These are phyloP conservation scores for Acrocyrtus sp. DNA, from an alignment of 2,888 invertebrate genomes.

Conservation along the genomic window DNA sequence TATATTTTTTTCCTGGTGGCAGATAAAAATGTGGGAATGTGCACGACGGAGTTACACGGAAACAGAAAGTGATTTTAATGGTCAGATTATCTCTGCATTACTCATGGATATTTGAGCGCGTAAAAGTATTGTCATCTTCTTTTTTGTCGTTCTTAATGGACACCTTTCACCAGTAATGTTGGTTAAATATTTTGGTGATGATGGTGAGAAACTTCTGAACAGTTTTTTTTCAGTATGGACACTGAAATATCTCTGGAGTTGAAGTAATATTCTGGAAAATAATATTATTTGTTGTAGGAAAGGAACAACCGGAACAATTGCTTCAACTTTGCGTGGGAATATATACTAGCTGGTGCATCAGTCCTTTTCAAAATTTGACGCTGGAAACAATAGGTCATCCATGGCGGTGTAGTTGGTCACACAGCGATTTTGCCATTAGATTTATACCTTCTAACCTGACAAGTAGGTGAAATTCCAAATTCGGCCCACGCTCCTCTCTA, in stretches of 20 bases:
- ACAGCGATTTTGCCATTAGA: not conserved
- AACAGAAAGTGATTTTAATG: not conserved
- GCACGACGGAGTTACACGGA: not conserved
- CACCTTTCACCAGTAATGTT: not conserved
- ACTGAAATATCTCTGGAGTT: too few relatives aligned
- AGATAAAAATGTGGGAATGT: not conserved
- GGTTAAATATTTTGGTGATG: too few relatives aligned
- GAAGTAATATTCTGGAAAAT: too few relatives aligned
- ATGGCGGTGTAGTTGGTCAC: not conserved
- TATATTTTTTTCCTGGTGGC: too few relatives aligned
- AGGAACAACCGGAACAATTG: constrained; percentile 25
- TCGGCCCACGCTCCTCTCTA: too few relatives aligned
- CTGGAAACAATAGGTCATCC: not conserved
- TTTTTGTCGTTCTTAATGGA: not conserved
- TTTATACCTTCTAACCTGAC: too few relatives aligned
- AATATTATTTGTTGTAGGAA: too few relatives aligned
- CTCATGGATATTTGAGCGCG: not conserved
- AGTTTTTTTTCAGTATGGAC: too few relatives aligned
- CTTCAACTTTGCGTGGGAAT: constrained; percentile 12
- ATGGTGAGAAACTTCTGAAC: not conserved
- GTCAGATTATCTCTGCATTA: not conserved
- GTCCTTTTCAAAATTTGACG: too few relatives aligned
- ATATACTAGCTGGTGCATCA: not conserved
- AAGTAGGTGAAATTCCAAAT: not conserved
- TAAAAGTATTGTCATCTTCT: not conserved